Conservation (phyloP, 2,113 vertebrate genomes). For the Corythaixoides concolor region DNA sequence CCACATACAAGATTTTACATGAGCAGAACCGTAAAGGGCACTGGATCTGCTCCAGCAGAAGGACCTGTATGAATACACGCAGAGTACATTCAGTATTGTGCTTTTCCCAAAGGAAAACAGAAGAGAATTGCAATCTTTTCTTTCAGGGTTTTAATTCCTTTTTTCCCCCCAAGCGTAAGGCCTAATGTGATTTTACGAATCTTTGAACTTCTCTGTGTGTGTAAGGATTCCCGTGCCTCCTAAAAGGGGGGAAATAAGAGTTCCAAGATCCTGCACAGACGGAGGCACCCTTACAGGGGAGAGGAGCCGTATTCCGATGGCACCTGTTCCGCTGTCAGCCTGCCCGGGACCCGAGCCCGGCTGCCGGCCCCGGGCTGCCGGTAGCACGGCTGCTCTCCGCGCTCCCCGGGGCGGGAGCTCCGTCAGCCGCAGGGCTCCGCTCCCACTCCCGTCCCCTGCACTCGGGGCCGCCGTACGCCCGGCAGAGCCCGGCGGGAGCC, state of each 20-base stretch:
- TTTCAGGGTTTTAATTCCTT: neutral
- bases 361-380: neutral
- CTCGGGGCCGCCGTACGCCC: neutral
- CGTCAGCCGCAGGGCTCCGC: neutral
- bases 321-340: neutral
- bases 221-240: neutral
- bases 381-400: neutral
- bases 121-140: neutral
- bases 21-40: neutral
- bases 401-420: neutral
- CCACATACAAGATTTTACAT: neutral
- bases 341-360: neutral
- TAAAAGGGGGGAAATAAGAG: neutral
- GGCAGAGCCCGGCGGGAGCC: neutral
- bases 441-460: neutral
- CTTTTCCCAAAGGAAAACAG: neutral
- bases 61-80: neutral
- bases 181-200: neutral
- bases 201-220: neutral
- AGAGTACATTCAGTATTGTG: too few relatives aligned
- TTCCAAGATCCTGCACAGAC: neutral
- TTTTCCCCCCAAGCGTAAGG: rapidly evolving
- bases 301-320: neutral
- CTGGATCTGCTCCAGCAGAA: neutral
- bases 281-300: too few relatives aligned